Evolutionary conservation across 2,888 invertebrate species (phyloP).

Genomic region (Lasioglossum leucozonium): DNA sequence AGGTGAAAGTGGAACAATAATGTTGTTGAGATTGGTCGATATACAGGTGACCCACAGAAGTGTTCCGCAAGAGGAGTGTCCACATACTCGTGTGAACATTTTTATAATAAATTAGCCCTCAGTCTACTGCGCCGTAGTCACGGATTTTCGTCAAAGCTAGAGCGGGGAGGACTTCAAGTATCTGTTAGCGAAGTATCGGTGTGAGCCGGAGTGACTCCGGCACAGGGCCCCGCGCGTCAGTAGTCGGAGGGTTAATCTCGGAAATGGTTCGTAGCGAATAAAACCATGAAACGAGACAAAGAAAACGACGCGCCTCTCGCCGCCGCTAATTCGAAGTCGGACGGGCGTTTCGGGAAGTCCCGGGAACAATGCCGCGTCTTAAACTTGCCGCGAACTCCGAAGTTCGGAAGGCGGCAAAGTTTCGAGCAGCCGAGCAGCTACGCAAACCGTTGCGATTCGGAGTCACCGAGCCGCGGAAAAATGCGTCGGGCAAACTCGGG

Average conservation of each 20-base stretch:
- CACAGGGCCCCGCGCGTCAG: too few species aligned
- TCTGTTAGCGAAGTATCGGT: too few species aligned
- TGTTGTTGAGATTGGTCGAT: too few species aligned
- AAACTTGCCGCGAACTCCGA: background rate
- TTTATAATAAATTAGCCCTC: too few species aligned
- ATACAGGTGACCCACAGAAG: too few species aligned
- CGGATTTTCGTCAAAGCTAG: too few species aligned
- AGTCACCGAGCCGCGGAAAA: constrained; percentile 10
- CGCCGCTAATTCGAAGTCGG: background rate
- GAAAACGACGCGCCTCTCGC: background rate
- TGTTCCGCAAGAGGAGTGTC: too few species aligned
- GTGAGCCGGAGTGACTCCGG: too few species aligned
- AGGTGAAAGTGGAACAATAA: background rate
- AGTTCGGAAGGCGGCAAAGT: background rate
- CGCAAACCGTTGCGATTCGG: background rate
- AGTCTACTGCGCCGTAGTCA: too few species aligned
- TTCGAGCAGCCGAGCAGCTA: background rate
- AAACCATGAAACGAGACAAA: background rate
- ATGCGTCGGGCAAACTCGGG: background rate
- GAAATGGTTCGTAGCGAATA: background rate
- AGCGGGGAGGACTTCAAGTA: too few species aligned
- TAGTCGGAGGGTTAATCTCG: too few species aligned
- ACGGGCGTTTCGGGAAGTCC: background rate
- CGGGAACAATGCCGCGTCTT: background rate
- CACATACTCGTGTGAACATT: too few species aligned